Evolutionary conservation across 2,888 invertebrate species (phyloP).

Genomic region (Thera obeliscata): DNA sequence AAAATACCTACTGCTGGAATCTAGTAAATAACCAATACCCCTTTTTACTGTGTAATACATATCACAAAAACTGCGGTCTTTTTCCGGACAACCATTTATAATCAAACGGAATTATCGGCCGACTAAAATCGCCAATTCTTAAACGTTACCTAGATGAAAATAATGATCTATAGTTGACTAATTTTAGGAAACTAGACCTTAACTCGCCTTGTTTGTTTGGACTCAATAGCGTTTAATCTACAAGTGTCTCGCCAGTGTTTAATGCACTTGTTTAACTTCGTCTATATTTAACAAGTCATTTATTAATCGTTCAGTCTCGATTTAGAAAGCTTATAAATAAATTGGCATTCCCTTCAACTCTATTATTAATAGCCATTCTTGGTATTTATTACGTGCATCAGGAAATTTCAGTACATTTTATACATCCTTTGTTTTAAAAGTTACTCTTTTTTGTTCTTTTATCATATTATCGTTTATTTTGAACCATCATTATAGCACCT

Average conservation of each 20-base stretch:
- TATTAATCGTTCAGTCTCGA: too few relatives aligned
- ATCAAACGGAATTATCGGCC: too few relatives aligned
- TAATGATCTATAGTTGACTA: too few relatives aligned
- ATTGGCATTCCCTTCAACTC: neutral
- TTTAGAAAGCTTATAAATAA: too few relatives aligned
- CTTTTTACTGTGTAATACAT: too few relatives aligned
- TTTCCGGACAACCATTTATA: too few relatives aligned
- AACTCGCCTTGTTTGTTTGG: slow-evolving; percentile 12
- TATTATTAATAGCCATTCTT: neutral
- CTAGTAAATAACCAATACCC: too few relatives aligned
- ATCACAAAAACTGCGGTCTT: too few relatives aligned
- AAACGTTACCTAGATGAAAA: too few relatives aligned
- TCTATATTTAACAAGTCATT: slow-evolving; percentile 20
- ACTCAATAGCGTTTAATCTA: slow-evolving; percentile 20
- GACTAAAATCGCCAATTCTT: too few relatives aligned
- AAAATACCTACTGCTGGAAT: neutral
- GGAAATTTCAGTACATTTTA: neutral
- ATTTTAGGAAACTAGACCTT: too few relatives aligned
- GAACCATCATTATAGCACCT: neutral
- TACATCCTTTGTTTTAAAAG: neutral
- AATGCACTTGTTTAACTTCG: slow-evolving; percentile 18
- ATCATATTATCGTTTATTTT: neutral
- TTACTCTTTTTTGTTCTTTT: neutral
- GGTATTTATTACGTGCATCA: neutral
- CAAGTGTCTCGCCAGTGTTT: slow-evolving; percentile 32